Percentiles rank a stretch among this genome's conserved stretches.
Evolutionary conservation across 2,113 vertebrate genomes (phyloP).

Genomic region (Calyptomena viridis): DNA sequence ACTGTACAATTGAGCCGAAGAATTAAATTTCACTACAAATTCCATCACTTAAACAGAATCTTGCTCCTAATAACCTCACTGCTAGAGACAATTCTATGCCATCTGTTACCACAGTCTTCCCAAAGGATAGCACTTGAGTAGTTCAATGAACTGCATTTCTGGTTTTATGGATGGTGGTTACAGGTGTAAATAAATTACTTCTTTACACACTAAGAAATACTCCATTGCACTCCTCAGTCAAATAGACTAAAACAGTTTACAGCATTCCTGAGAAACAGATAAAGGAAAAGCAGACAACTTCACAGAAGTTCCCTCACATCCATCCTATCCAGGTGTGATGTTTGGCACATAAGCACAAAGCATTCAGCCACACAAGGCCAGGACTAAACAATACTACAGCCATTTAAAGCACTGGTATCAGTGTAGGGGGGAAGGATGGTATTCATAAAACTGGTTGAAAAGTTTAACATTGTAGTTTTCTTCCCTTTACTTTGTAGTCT

Average conservation of each 20-base stretch:
- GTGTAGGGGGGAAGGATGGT: rapidly evolving
- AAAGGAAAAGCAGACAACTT: not conserved
- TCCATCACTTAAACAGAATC: not conserved
- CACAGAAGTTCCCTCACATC: not conserved
- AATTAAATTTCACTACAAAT: not conserved
- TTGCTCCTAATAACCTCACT: not conserved
- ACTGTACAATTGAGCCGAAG: not conserved
- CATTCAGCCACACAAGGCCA: rapidly evolving
- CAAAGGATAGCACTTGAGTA: not conserved
- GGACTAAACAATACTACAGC: not conserved
- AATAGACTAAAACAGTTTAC: not conserved
- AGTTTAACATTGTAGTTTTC: not conserved
- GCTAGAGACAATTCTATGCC: not conserved
- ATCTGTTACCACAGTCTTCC: not conserved
- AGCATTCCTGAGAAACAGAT: not conserved
- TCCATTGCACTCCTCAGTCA: not conserved
- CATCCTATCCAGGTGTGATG: not conserved
- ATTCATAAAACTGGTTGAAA: not conserved
- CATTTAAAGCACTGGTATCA: not conserved
- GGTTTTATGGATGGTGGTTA: not conserved
- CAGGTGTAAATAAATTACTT: not conserved
- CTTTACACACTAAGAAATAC: not conserved
- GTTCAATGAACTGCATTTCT: not conserved
- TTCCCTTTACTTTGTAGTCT: not conserved
- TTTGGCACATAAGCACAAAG: not conserved